phyloP scores from a whole-genome alignment of 2,113 vertebrate species.

The Phrynocephalus versicolor region DNA sequence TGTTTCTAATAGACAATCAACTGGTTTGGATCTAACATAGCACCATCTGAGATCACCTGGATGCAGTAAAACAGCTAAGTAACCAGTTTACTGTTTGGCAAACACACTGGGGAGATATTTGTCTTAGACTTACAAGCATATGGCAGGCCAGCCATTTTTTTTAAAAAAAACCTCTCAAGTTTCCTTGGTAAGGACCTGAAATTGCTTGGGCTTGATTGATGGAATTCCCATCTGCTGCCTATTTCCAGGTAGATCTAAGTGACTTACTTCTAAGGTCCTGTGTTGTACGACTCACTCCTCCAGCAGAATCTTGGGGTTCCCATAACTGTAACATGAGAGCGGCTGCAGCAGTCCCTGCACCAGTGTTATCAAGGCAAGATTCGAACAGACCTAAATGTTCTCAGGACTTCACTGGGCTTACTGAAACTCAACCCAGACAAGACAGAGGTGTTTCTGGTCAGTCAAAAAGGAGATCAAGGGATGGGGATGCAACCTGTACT shows the following conservation, averaged over 20 bases:
- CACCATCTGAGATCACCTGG: neutral
- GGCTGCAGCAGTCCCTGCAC: neutral
- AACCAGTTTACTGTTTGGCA: neutral
- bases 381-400: neutral
- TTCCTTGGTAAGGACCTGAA: neutral
- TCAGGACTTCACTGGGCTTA: too few relatives aligned
- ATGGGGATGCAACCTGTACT: too few relatives aligned
- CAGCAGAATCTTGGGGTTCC: neutral
- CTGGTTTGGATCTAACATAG: neutral
- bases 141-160: neutral
- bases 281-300: neutral
- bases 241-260: neutral
- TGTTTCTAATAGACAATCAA: neutral
- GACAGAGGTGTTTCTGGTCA: too few relatives aligned
- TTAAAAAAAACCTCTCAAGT: too few relatives aligned
- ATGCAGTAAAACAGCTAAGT: neutral
- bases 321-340: neutral
- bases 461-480: too few relatives aligned
- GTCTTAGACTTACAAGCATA: neutral
- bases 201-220: neutral
- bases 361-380: neutral
- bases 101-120: neutral
- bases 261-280: neutral
- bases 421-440: too few relatives aligned
- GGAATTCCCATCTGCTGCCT: neutral